Percentiles rank a stretch among this genome's conserved stretches.
These are phyloP conservation scores for Betta splendens DNA, from an alignment of 2,797 vertebrate species.

Conservation along the genomic window DNA sequence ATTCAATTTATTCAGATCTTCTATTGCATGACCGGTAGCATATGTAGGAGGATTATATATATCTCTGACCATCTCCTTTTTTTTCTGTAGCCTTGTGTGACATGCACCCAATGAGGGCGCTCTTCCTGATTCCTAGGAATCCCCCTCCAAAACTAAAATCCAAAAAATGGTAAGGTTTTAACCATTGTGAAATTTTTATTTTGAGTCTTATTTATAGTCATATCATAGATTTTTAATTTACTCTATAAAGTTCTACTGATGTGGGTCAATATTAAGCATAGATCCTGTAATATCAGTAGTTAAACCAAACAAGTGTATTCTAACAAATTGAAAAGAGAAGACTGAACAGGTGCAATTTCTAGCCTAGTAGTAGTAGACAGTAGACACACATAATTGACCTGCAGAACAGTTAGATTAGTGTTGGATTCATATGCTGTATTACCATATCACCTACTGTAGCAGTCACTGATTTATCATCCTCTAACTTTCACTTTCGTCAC, in stretches of 20 bases:
- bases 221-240: too few relatives aligned
- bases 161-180: slow-evolving; percentile 90
- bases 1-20: slow-evolving; percentile 15
- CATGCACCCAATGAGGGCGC: slow-evolving; percentile 96
- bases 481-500: slow-evolving; percentile 38
- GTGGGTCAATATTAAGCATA: too few relatives aligned
- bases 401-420: too few relatives aligned
- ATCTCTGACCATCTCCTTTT: slow-evolving; percentile 32
- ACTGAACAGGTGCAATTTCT: too few relatives aligned
- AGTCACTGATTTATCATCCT: slow-evolving; percentile 30
- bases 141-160: slow-evolving; percentile 94
- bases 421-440: slow-evolving; percentile 4
- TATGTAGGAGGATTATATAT: slow-evolving; percentile 13
- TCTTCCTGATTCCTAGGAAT: slow-evolving; percentile 94
- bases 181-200: too few relatives aligned
- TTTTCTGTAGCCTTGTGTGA: slow-evolving; percentile 88
- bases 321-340: too few relatives aligned
- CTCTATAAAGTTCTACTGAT: too few relatives aligned
- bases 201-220: too few relatives aligned
- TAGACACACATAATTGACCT: too few relatives aligned
- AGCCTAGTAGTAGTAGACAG: too few relatives aligned
- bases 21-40: slow-evolving; percentile 11
- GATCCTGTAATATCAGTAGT: too few relatives aligned
- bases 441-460: neutral
- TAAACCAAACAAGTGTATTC: too few relatives aligned